Evolutionary conservation across 2,113 vertebrate genomes (phyloP), one percentile per base, ranked within the genome.

Genomic region (Triplophysa tibetana): DNA sequence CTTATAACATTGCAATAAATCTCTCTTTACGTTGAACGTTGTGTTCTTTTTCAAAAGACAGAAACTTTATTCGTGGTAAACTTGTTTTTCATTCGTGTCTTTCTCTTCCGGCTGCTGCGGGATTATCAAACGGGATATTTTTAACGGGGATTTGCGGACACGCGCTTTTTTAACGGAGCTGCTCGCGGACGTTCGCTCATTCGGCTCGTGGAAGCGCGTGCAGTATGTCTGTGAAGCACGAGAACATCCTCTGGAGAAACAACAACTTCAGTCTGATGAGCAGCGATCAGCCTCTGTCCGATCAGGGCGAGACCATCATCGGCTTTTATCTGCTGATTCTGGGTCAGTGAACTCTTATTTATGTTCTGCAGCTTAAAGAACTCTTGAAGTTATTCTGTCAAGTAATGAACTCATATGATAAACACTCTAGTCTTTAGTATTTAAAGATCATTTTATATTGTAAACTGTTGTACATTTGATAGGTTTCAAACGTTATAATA

Each of bases 211-310:
- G 58, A 52, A 70, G 48, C 14, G 50, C 33, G 78, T 78, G 84
- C 80, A 60, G 72, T 81, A 93, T 94, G 92, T 94, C 91, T 48
- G 70, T 92, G 60, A 92, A 88, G 54, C 93, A 93, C 87, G 89
- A 92, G 60, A 92, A 90, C 79, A 94, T 94, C 76, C 93, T 91
- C n/a, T 94, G 94, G 94, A 94, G 92, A 88, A 95, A 95, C 88
- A 95, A 96, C 81, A 96, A 94, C 88, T 87, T 93, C 77, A 93
- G 86, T 41, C 90, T 91, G 81, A 87, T 91, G 77, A 92, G 92
- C 79, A 90, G 89, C 83, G 92, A 96, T 4, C 83, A 90, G 43
- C 90, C 93, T 74, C 67, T 93, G 50, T 93, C 93, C 1, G 91
- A 96, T 77, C 92, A 95, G 90, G 94, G 92, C 82, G 93, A 95